Evolutionary conservation across 2,888 invertebrate genomes (phyloP), one percentile per base, ranked within the genome.

Genomic region (Lasioglossum leucozonium): DNA sequence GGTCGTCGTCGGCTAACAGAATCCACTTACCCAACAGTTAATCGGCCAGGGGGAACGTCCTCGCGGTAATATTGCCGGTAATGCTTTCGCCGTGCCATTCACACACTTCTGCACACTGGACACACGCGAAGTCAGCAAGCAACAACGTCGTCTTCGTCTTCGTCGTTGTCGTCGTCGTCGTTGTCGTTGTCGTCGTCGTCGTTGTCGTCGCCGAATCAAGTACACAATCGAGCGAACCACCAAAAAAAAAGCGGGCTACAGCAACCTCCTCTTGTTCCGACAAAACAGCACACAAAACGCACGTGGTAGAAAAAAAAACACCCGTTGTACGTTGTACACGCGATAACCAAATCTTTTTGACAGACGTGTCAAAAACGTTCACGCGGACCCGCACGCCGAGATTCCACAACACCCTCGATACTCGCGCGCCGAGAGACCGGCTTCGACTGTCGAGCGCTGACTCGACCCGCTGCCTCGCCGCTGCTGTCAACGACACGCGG

Each of bases 401-500:
- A 51, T 30, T 51, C 13, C 72, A 40, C 58, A 34, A 74, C 62
- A 62, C 71, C 71, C 51, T 79, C 91, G 89, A 92, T 86, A 84
- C 89, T 87, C 85, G 69, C 89, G 77, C 90, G 89, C 87, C 90
- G 91, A 92, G 82, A 88, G 88, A 90, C 92, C 93, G 93, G 91
- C 92, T 92, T 89, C 88, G 84, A 93, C 93, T 93, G 92, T 81
- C 85, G 88, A 72, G 82, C 77, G 82, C 72, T 88, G 83, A 77
- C 67, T 67, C 67, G 67, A 81, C 85, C 87, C 82, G 82, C 86
- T 86, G 84, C 87, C 30, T 88, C 86, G 82, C 82, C 87, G 87
- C 81, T 81, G 73, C 91, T 91, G 91, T 91, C 91, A 91, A 92
- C 92, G 91, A 90, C 92, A 91, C 92, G 92, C 92, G 91, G 91